Conservation (phyloP, 2,797 vertebrate species). For the Semotilus atromaculatus region DNA sequence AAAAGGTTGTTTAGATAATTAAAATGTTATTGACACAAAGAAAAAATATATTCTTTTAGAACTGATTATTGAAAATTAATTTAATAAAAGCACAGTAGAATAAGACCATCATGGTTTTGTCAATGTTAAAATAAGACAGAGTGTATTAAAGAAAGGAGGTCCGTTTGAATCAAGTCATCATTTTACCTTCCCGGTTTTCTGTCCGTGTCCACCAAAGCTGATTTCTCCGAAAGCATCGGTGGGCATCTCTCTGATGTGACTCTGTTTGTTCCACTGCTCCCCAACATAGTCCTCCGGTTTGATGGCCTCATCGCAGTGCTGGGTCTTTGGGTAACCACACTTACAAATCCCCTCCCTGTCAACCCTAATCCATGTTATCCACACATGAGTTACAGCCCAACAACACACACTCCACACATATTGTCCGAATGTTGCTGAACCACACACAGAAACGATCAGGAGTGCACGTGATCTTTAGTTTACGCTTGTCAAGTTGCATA, state of each 20-base stretch:
- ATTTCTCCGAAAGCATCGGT: slow-evolving; percentile 94
- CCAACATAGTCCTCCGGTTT: slow-evolving; percentile 75
- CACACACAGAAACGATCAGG: not conserved
- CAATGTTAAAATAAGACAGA: no score
- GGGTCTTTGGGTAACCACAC: slow-evolving; percentile 83
- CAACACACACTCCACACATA: not conserved
- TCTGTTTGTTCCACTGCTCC: slow-evolving; percentile 80
- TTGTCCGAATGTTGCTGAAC: slow-evolving; percentile 6
- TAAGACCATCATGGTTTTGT: no score
- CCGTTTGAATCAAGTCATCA: not conserved
- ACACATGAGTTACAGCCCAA: slow-evolving; percentile 18
- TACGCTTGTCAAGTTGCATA: not conserved
- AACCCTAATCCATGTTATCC: slow-evolving; percentile 48
- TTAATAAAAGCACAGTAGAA: no score
- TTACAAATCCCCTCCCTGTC: slow-evolving; percentile 80
- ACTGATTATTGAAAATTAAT: no score
- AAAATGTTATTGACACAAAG: not conserved
- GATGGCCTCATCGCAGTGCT: slow-evolving; percentile 81
- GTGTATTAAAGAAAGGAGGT: not conserved
- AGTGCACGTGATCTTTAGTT: not conserved
- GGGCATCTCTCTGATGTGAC: slow-evolving; percentile 81
- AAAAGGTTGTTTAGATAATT: not conserved
- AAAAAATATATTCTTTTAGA: no score
- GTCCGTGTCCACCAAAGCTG: slow-evolving; percentile 81
- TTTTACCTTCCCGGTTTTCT: slow-evolving; percentile 83